phyloP scores from a whole-genome alignment of 2,113 vertebrate genomes.

The Odocoileus hemionus region DNA sequence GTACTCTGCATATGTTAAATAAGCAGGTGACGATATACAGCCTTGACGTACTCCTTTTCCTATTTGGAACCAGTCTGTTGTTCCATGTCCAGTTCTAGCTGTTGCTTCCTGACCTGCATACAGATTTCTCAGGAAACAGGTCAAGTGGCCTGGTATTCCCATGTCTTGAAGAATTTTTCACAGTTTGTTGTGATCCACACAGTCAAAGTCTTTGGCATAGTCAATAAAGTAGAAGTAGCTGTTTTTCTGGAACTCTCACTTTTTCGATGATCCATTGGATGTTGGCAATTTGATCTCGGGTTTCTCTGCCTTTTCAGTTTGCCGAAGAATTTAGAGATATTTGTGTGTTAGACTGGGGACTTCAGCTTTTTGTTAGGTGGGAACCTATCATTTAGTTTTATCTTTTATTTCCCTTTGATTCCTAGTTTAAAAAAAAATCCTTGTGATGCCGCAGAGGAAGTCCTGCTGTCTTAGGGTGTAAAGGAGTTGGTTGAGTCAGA shows the following conservation, averaged over 20 bases:
- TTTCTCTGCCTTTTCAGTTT: background rate
- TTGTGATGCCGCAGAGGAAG: background rate
- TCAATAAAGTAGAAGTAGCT: background rate
- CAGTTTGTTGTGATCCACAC: background rate
- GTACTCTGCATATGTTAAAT: background rate
- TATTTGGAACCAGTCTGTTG: background rate
- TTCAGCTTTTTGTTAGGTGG: background rate
- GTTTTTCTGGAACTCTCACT: background rate
- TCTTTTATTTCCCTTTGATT: background rate
- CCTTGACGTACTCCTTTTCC: fast-evolving
- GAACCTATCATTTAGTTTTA: background rate
- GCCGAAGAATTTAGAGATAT: background rate
- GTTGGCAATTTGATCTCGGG: background rate
- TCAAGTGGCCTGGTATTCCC: background rate
- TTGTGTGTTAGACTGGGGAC: background rate
- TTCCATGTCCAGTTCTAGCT: background rate
- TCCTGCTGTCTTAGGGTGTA: background rate
- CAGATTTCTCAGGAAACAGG: background rate
- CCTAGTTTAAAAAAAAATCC: background rate
- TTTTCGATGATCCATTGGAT: background rate
- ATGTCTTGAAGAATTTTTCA: background rate
- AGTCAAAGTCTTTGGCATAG: background rate
- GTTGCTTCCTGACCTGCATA: background rate
- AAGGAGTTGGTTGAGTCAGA: background rate
- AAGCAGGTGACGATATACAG: background rate